Conservation (phyloP, 2,113 vertebrate genomes). For the Corythornis vintsioides region DNA sequence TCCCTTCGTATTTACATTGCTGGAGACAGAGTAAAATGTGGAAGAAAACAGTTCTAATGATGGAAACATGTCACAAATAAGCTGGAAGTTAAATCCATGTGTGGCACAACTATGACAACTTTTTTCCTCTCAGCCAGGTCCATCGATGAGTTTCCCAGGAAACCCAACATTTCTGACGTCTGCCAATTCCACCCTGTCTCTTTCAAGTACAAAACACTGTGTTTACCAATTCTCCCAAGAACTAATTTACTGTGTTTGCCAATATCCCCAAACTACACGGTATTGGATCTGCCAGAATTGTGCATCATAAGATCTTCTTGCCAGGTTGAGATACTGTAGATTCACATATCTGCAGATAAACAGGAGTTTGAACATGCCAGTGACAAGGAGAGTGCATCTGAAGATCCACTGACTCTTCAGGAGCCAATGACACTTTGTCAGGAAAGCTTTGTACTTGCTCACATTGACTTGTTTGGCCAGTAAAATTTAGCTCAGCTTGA, state of each 20-base stretch:
- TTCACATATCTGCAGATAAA: background rate
- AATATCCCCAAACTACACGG: slow-evolving; percentile 23
- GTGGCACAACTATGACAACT: background rate
- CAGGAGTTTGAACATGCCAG: background rate
- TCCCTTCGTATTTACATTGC: background rate
- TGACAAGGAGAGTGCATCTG: background rate
- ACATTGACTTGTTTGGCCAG: background rate
- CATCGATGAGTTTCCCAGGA: background rate
- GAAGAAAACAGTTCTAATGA: background rate
- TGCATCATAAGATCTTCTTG: background rate
- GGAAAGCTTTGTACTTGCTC: background rate
- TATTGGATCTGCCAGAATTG: slow-evolving; percentile 7
- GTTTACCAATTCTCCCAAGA: slow-evolving; percentile 35
- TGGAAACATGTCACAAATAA: background rate
- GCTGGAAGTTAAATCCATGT: background rate
- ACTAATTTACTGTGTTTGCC: slow-evolving; percentile 41
- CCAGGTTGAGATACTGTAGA: background rate
- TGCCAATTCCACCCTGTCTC: background rate
- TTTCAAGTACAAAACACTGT: slow-evolving; percentile 12
- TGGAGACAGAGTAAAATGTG: background rate
- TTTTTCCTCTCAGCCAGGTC: background rate
- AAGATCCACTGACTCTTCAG: background rate
- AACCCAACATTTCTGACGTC: background rate
- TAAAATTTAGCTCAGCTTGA: background rate
- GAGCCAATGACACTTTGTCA: background rate